These are phyloP conservation scores for Stratiomys singularior DNA, from an alignment of 2,888 invertebrate genomes.

Conservation along the genomic window DNA sequence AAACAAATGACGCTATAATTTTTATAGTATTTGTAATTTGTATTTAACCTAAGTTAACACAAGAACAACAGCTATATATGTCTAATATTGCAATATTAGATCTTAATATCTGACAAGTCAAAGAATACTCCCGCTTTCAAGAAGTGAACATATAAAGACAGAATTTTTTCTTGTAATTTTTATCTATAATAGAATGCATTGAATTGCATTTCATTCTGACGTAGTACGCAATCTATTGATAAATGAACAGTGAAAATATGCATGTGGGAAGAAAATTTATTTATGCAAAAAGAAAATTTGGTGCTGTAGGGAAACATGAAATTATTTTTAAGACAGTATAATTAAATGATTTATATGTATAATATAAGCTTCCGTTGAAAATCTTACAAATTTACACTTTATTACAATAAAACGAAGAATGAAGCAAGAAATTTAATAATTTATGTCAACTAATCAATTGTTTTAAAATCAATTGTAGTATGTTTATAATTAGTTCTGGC, in stretches of 20 bases:
- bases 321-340: background rate
- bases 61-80: no score
- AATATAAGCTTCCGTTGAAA: background rate
- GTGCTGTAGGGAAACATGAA: background rate
- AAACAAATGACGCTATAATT: background rate
- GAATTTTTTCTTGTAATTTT: background rate
- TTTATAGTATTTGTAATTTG: background rate
- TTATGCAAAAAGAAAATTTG: background rate
- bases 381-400: slow-evolving; percentile 1
- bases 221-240: no score
- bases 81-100: no score
- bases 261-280: background rate
- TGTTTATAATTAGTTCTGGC: background rate
- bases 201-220: background rate
- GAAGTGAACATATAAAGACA: background rate
- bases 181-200: background rate
- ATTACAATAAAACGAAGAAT: background rate
- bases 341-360: background rate
- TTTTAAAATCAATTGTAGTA: background rate
- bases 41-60: no score
- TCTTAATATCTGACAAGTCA: no score
- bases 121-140: no score
- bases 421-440: background rate
- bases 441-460: background rate
- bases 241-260: no score